Evolutionary conservation across 2,113 vertebrate genomes (phyloP), one percentile per base, ranked within the genome.

Genomic region (Pyrgilauda ruficollis): DNA sequence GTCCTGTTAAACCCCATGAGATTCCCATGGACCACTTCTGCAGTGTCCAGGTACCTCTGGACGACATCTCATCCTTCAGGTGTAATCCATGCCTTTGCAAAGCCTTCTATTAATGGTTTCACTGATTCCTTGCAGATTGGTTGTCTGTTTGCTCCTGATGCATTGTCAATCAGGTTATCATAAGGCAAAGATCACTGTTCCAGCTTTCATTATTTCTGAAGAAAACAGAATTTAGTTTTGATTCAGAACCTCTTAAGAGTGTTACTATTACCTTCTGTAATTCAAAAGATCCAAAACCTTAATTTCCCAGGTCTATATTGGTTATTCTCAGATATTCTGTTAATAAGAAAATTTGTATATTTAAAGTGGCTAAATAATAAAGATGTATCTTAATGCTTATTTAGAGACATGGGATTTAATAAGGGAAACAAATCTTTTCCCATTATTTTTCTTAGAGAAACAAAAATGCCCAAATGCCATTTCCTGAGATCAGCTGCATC

Each of bases 21-120:
- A 19, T 46, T 46, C 23, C 46, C 18, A 6, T 23, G 33, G 53
- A 9, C 11, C 15, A 7, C 5, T 44, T 44, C 37, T 46, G 18
- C 39, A 28, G 23, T 39, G 46, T 69, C 39, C 39, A 39, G 15
- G 19, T 46, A 41, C 33, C 28, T 62, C 28, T 15, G 18, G 39
- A 53, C 27, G 18, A 15, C 5, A 4, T 24, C 33, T 15, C 0
- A 0, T 53, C 33, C 27, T 53, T 78, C 28, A n/a, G 15, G 10
- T 39, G 8, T 68, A 44, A 61, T 41, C 35, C 28, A 0, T 50
- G 28, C 26, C 33, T 64, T 77, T 58, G n/a, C 10, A 53, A 77
- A 84, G 27, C 23, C 5, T 30, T 70, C 30, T 20, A 6, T 74
- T 67, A 27, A 46, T 44, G 39, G 18, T 59, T 73, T 78, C 49